Evolutionary conservation across 2,888 invertebrate species (phyloP).

Genomic region (Drosophila meridionalis): DNA sequence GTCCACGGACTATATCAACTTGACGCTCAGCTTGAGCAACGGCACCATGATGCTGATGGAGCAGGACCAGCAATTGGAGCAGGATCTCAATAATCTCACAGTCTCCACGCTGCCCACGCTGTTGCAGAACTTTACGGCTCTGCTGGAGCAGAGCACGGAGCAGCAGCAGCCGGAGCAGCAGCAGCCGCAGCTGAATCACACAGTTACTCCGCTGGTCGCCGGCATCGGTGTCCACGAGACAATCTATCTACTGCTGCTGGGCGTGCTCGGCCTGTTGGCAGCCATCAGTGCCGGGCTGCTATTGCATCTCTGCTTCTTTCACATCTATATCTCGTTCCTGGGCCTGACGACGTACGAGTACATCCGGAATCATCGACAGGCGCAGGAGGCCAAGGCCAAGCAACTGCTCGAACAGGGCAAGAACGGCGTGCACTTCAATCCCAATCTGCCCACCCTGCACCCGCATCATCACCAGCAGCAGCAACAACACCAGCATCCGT

Average conservation of each 20-base stretch:
- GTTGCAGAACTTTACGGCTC: conserved; percentile 66
- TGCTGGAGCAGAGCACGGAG: conserved; percentile 45
- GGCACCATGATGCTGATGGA: conserved; percentile 63
- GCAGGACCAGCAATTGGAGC: conserved; percentile 27
- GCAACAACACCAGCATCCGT: conserved; percentile 62
- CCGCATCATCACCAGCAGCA: neutral
- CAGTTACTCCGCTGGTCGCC: conserved; percentile 54
- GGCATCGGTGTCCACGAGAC: conserved; percentile 86
- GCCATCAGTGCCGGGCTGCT: conserved; percentile 91
- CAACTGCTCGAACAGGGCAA: conserved; percentile 63
- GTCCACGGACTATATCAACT: conserved; percentile 64
- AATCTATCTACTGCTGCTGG: conserved; percentile 87
- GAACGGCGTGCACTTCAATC: conserved; percentile 65
- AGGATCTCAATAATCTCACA: conserved; percentile 35
- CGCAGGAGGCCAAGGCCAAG: conserved; percentile 79
- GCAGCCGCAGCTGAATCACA: conserved; percentile 40
- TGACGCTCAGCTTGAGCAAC: conserved; percentile 65
- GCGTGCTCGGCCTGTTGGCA: conserved; percentile 89
- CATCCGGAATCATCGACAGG: conserved; percentile 87
- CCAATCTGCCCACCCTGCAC: conserved; percentile 52
- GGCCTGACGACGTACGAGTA: conserved; percentile 97
- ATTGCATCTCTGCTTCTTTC: conserved; percentile 94
- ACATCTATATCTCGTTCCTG: conserved; percentile 93
- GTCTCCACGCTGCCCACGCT: conserved; percentile 55
- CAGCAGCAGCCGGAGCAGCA: neutral